Percentiles rank a stretch among this genome's conserved stretches.
Evolutionary conservation across 2,888 invertebrate genomes (phyloP).

Genomic region (Hirtodrosophila histrioides): DNA sequence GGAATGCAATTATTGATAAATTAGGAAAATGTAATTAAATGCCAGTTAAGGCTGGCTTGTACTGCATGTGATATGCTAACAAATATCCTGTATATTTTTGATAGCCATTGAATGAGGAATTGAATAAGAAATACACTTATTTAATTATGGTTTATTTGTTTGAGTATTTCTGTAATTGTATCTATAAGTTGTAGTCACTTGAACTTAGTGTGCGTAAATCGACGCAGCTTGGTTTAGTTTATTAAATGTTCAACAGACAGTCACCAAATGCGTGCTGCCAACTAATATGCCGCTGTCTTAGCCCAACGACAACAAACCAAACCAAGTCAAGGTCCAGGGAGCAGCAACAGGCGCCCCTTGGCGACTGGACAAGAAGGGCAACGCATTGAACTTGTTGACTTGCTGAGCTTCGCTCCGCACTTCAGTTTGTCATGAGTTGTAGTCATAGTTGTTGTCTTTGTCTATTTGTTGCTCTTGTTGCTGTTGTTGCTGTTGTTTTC

Average conservation of each 20-base stretch:
- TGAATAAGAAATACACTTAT: no score
- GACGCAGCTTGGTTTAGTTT: conserved; percentile 7
- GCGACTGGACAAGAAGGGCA: conserved; percentile 38
- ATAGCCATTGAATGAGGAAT: no score
- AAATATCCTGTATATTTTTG: conserved; percentile 7
- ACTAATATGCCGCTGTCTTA: conserved; percentile 36
- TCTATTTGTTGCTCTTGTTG: background rate
- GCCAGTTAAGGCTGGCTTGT: no score
- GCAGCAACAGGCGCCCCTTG: conserved; percentile 45
- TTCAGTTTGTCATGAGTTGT: conserved; percentile 48
- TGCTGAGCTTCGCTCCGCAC: conserved; percentile 33
- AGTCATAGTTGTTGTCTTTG: conserved; percentile 25
- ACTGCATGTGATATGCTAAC: background rate
- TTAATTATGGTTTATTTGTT: no score
- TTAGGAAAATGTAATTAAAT: conserved; percentile 17
- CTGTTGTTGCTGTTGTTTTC: conserved; percentile 4
- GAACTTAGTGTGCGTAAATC: conserved; percentile 7
- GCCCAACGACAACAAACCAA: conserved; percentile 21
- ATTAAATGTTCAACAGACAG: conserved; percentile 17
- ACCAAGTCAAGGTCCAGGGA: conserved; percentile 50
- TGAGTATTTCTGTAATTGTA: no score
- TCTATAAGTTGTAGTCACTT: no score
- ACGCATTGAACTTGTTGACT: conserved; percentile 69
- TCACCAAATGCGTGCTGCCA: conserved; percentile 13
- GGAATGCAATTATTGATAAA: background rate